Evolutionary conservation across 2,113 vertebrate genomes (phyloP), one percentile per base, ranked within the genome.

Genomic region (Dunckerocampus dactyliophorus): DNA sequence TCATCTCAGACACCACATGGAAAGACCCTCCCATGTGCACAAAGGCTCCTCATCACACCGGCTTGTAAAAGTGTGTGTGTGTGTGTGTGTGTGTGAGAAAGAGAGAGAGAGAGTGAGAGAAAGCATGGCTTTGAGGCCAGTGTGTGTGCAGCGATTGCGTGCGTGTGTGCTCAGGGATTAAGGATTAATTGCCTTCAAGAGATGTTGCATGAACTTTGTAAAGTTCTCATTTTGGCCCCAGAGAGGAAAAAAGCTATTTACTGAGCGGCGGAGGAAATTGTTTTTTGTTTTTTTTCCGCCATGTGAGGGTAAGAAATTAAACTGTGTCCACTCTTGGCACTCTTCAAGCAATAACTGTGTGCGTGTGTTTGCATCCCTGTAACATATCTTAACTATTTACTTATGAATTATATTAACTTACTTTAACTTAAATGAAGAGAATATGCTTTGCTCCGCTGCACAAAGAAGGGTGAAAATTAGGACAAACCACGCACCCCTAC

Each of bases 141-240:
- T 19, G 48, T 61, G 51, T 59, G 59, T 55, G 57, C 39, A 39
- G 48, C 19, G 49, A 62, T 47, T 75, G 66, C 45, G 20, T 43
- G 45, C 8, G 39, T 67, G 55, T 69, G 63, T 61, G 69, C 49
- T 70, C 43, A 70, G 54, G 81, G 85, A 88, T 88, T 87, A 91
- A 73, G 72, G 79, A 90, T 88, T 87, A 86, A 89, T 89, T 88
- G 66, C 78, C 71, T 81, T 77, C 74, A 77, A 43, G 76, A 83
- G 81, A 84, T 75, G 56, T 80, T 85, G 58, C 71, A 52, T 69
- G 69, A 83, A 85, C 81, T 83, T 78, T 88, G 65, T 71, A 67
- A 86, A 88, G 76, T 82, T 83, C 69, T 74, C 69, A 72, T 63
- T 79, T 78, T 60, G 2, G 80, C 69, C 63, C 50, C 62, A 47